Conservation (phyloP, 2,888 invertebrate genomes). For the Plebejus anna region DNA sequence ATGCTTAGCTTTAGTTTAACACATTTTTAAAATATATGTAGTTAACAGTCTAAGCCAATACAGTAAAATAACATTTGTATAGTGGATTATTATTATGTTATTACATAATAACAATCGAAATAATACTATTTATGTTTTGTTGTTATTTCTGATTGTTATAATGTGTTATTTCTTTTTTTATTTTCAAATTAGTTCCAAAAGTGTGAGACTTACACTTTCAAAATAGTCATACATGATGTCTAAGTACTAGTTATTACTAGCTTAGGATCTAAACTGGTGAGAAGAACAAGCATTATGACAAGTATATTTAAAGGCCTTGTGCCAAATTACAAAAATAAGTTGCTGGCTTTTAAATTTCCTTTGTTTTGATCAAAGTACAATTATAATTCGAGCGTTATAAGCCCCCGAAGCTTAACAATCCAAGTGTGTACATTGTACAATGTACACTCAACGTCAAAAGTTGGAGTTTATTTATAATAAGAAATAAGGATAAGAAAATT, state of each 20-base stretch:
- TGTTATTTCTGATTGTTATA: too few species aligned
- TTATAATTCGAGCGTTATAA: slow-evolving; percentile 13
- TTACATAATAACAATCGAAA: too few species aligned
- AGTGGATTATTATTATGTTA: background rate
- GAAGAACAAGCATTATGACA: background rate
- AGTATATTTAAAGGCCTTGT: background rate
- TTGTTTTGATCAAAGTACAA: slow-evolving; percentile 11
- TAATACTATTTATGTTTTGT: too few species aligned
- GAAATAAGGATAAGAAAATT: background rate
- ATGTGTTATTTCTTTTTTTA: too few species aligned
- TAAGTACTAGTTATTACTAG: too few species aligned
- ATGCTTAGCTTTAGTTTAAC: too few species aligned
- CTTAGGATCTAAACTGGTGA: background rate
- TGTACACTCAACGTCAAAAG: background rate
- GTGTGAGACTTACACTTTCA: background rate
- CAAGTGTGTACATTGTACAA: background rate
- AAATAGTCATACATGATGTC: too few species aligned
- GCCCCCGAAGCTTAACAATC: background rate
- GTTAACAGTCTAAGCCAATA: too few species aligned
- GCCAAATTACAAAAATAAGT: background rate
- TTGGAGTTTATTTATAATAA: background rate
- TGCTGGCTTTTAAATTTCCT: slow-evolving; percentile 12
- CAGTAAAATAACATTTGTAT: background rate
- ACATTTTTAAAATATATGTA: too few species aligned
- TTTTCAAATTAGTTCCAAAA: background rate